Base-by-base conservation (phyloP, 2,113 vertebrate genomes). In the Triplophysa dalaica region DNA sequence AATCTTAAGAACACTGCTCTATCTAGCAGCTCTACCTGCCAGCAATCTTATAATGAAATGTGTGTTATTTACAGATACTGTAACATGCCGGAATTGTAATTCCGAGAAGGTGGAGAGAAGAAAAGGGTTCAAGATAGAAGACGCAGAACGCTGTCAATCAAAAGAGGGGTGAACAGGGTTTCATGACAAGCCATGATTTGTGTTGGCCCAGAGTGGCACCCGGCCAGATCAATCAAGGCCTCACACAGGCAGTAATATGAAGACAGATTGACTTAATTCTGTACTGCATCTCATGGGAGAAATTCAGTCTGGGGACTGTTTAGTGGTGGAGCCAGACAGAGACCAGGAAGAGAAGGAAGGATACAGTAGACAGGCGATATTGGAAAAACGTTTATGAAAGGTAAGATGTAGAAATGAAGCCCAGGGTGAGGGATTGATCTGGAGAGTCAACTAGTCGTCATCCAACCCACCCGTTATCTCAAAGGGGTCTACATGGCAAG, bases 241-340 rank as follows among this genome's bases (percentile, higher is more conserved):
- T 78, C 80, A 81, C 82, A 82, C 70, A 86, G 87, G 83, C 87
- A 83, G 87, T 92, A 88, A 91, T 86, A 91, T 81, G 89, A 92
- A 94, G 92, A 94, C 81, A 87, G 84, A 93, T 88, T 79, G 69
- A 83, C 85, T 91, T 90, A 88, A 90, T 92, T 91, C 87, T 90
- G 81, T 89, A 85, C 75, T 91, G 86, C 76, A 90, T 85, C 76
- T 86, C 85, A 84, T 85, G 85, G 86, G 79, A 80, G 88, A 87
- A 90, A 84, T 82, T 80, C 89, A 92, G 85, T 72, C 88, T 76
- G 77, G 89, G 88, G 87, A 92, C 85, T 85, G 73, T 87, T 82
- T 88, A 90, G 75, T 69, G 83, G 76, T 87, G 84, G 76, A 87
- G 85, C 80, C 89, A 92, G 82, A 82, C 73, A 75, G 82, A 75